Percentiles rank a stretch among this genome's conserved stretches.
These are phyloP conservation scores for Sarcophaga caerulescens DNA, from an alignment of 2,888 invertebrate genomes.

Conservation along the genomic window DNA sequence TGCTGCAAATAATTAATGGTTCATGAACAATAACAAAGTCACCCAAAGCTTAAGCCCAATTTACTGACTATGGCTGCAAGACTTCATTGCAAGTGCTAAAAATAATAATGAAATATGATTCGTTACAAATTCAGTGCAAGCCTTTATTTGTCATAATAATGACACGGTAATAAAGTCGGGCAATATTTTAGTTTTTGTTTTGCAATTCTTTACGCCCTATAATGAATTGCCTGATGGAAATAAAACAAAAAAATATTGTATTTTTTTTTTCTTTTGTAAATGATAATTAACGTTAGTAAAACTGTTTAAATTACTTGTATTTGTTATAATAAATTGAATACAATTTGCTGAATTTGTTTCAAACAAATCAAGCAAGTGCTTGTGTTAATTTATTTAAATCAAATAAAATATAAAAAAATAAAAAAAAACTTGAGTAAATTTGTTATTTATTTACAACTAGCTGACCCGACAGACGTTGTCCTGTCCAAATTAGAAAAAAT, in stretches of 20 bases:
- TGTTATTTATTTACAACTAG: slow-evolving; percentile 15
- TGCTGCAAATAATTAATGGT: slow-evolving; percentile 18
- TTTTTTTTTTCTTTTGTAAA: neutral
- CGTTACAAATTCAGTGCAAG: slow-evolving; percentile 30
- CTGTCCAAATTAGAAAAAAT: too few species aligned
- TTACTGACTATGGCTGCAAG: too few species aligned
- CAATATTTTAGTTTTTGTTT: slow-evolving; percentile 1
- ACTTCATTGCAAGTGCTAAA: too few species aligned
- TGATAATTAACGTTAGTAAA: slow-evolving; percentile 39
- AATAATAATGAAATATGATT: slow-evolving; percentile 40
- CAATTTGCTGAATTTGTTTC: slow-evolving; percentile 32
- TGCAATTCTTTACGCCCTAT: slow-evolving; percentile 29
- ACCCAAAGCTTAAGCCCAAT: neutral
- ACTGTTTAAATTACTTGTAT: neutral
- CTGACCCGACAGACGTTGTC: too few species aligned
- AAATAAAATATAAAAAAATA: neutral
- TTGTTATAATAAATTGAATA: slow-evolving; percentile 38
- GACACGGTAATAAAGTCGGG: slow-evolving; percentile 27
- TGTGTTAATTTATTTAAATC: neutral
- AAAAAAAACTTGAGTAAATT: neutral
- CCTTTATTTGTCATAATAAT: slow-evolving; percentile 58
- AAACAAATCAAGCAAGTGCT: slow-evolving; percentile 21
- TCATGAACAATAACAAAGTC: neutral
- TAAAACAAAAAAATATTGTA: neutral
- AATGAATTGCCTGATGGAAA: neutral